Conservation (phyloP, 2,888 invertebrate species). For the Lochmaea capreae region DNA sequence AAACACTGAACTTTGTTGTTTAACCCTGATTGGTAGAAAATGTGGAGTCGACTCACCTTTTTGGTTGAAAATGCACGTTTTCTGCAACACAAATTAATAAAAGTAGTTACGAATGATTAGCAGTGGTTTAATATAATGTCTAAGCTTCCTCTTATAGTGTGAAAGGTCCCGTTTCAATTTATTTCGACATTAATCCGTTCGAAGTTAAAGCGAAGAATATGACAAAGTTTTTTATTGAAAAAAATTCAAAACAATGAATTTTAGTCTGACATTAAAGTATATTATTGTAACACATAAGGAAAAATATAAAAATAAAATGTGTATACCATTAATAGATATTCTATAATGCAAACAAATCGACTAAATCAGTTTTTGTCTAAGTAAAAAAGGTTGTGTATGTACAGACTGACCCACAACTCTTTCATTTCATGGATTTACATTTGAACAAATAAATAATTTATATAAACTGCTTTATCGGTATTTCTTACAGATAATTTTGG, state of each 20-base stretch:
- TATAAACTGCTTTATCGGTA: conserved; percentile 12
- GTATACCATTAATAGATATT: conserved; percentile 23
- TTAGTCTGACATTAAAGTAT: conserved; percentile 42
- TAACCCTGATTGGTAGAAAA: too few species aligned
- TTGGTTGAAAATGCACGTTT: too few species aligned
- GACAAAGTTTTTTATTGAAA: conserved; percentile 46
- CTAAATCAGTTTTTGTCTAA: conserved; percentile 14
- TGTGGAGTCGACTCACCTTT: too few species aligned
- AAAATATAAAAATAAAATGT: conserved; percentile 46
- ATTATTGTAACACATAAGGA: conserved; percentile 43
- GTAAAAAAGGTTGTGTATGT: conserved; percentile 25
- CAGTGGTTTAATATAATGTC: too few species aligned
- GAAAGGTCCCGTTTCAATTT: too few species aligned
- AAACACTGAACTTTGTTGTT: too few species aligned
- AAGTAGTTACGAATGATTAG: too few species aligned
- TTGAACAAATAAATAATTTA: conserved; percentile 30
- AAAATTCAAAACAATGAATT: conserved; percentile 43
- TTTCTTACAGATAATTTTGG: conserved; percentile 11
- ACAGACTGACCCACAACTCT: conserved; percentile 26
- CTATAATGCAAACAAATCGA: conserved; percentile 29
- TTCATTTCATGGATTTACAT: conserved; percentile 30
- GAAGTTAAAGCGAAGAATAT: conserved; percentile 3
- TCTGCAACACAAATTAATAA: too few species aligned
- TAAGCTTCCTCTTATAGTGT: too few species aligned
- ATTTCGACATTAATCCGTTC: too few species aligned